Percentiles rank a stretch among this genome's conserved stretches.
Evolutionary conservation across 2,113 vertebrate genomes (phyloP).

Genomic region (Gallinago paraguaiae): DNA sequence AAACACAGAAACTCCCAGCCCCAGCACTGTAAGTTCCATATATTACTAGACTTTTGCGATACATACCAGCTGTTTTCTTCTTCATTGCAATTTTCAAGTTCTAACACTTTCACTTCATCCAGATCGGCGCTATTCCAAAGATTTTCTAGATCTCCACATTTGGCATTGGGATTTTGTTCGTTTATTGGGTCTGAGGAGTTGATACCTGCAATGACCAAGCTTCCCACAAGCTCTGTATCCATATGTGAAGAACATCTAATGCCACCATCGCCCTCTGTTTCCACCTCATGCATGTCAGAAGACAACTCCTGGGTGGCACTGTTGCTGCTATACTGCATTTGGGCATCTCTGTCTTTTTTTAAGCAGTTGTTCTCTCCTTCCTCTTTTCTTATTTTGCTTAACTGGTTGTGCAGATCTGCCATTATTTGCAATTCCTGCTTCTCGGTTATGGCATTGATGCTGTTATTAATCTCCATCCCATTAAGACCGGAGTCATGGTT

Average conservation of each 20-base stretch:
- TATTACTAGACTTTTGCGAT: neutral
- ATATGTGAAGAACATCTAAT: constrained; percentile 12
- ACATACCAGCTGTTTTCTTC: constrained; percentile 90
- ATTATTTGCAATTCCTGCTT: constrained; percentile 57
- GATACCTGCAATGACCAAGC: constrained; percentile 29
- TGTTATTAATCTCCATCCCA: constrained; percentile 57
- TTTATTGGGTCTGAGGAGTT: neutral
- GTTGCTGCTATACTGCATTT: constrained; percentile 24
- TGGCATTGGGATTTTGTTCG: constrained; percentile 1
- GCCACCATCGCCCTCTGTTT: neutral
- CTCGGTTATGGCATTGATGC: constrained; percentile 37
- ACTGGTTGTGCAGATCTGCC: constrained; percentile 55
- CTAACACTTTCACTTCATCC: constrained; percentile 87
- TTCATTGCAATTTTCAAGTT: constrained; percentile 80
- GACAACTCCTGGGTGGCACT: constrained; percentile 64
- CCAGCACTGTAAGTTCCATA: fast-evolving
- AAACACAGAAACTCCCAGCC: neutral
- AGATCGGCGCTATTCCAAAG: constrained; percentile 55
- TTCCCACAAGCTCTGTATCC: neutral
- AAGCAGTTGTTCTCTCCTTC: constrained; percentile 53
- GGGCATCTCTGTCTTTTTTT: constrained; percentile 48
- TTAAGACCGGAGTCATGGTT: constrained; percentile 53
- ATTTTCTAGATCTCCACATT: constrained; percentile 58
- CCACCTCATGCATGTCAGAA: neutral
- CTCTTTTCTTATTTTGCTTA: constrained; percentile 64